phyloP scores from a whole-genome alignment of 2,113 vertebrate species.

The Brachirus orientalis region DNA sequence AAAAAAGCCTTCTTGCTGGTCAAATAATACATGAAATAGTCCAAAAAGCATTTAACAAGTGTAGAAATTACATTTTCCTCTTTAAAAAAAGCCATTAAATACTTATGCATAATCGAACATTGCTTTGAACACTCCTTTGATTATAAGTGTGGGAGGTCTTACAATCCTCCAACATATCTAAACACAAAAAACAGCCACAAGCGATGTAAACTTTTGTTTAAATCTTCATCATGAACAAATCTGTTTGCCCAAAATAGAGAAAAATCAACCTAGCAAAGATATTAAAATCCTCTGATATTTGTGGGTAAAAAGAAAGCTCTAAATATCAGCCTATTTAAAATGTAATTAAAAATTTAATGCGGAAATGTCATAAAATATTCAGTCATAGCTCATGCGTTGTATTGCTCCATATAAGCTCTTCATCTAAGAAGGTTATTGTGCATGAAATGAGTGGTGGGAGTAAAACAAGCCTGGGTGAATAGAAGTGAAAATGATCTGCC shows the following conservation, averaged over 20 bases:
- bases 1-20: too few relatives aligned
- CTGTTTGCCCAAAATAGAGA: slow-evolving; percentile 29
- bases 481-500: slow-evolving; percentile 58
- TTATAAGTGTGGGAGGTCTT: background rate
- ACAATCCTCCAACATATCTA: slow-evolving; percentile 19
- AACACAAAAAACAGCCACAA: slow-evolving; percentile 38
- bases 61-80: too few relatives aligned
- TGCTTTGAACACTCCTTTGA: slow-evolving; percentile 11
- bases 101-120: too few relatives aligned
- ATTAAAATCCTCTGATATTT: slow-evolving; percentile 18
- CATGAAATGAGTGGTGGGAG: slow-evolving; percentile 67
- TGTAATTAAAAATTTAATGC: slow-evolving; percentile 62
- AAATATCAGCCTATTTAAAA: slow-evolving; percentile 53
- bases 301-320: slow-evolving; percentile 11
- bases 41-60: background rate
- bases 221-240: slow-evolving; percentile 30
- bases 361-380: slow-evolving; percentile 49
- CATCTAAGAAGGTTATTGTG: slow-evolving; percentile 59
- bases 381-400: slow-evolving; percentile 37
- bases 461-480: slow-evolving; percentile 56
- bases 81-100: slow-evolving; percentile 21
- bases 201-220: slow-evolving; percentile 42
- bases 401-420: slow-evolving; percentile 28
- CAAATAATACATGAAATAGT: background rate
- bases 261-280: slow-evolving; percentile 19